Percentiles rank a stretch among this genome's conserved stretches.
Evolutionary conservation across 2,113 vertebrate species (phyloP).

Genomic region (Cyprinus carpio): DNA sequence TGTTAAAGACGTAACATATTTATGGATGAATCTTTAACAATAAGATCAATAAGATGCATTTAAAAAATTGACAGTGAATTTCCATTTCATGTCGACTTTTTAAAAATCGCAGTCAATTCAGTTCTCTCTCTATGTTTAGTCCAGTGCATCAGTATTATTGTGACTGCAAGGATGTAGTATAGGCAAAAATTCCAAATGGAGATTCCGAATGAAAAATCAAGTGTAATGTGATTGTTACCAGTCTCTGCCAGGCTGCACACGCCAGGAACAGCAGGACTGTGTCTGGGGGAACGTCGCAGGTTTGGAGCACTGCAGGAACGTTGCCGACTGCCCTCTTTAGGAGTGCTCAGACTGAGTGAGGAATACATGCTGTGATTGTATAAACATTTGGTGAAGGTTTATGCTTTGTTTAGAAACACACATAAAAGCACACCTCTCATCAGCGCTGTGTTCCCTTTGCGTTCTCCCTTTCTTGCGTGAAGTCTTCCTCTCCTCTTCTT

Average conservation of each 20-base stretch:
- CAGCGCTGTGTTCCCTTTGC: slow-evolving; percentile 80
- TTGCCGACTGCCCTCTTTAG: slow-evolving; percentile 87
- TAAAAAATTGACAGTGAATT: too few relatives aligned
- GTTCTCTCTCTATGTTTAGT: too few relatives aligned
- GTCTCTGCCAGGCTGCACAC: slow-evolving; percentile 92
- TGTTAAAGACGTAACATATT: too few relatives aligned
- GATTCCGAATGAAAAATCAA: background rate
- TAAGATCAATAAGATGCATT: too few relatives aligned
- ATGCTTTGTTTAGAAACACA: background rate
- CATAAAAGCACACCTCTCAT: slow-evolving; percentile 79
- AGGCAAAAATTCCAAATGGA: too few relatives aligned
- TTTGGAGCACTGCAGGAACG: slow-evolving; percentile 93
- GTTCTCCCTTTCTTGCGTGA: slow-evolving; percentile 89
- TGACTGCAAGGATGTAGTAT: background rate
- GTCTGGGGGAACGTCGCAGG: slow-evolving; percentile 87
- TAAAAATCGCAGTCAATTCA: too few relatives aligned
- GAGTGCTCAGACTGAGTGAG: slow-evolving; percentile 80
- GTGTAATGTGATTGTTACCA: slow-evolving; percentile 71
- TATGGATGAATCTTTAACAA: too few relatives aligned
- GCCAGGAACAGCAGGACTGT: slow-evolving; percentile 84
- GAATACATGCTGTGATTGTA: background rate
- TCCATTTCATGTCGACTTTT: too few relatives aligned
- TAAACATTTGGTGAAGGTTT: slow-evolving; percentile 14
- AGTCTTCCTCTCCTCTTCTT: slow-evolving; percentile 87
- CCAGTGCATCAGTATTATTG: background rate